A percentile compares a stretch with the other conserved stretches of the same genome.
Evolutionary conservation across 1,140 invertebrate genomes (phyloP).

Genomic region (Cotesia chilonis): DNA sequence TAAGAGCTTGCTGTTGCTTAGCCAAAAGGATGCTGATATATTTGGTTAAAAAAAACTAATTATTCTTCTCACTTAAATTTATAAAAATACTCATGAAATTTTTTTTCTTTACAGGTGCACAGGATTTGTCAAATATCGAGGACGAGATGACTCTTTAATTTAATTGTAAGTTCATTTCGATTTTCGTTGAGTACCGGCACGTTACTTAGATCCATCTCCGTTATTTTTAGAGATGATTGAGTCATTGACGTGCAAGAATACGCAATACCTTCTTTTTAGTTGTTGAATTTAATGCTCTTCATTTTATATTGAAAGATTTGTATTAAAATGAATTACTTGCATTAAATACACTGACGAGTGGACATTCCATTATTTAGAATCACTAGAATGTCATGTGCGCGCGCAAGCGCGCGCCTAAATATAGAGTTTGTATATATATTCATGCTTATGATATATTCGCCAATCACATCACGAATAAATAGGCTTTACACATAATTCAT

Average conservation of each 20-base stretch:
- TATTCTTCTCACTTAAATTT: neutral
- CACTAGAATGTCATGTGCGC: no score
- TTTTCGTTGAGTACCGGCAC: neutral
- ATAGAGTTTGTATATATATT: no score
- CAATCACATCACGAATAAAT: no score
- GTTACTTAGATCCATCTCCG: slow-evolving; percentile 9
- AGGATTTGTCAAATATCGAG: no score
- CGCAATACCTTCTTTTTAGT: slow-evolving; percentile 4
- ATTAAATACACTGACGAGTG: slow-evolving; percentile 3
- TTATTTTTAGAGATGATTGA: neutral
- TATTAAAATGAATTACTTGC: neutral
- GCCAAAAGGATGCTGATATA: slow-evolving; percentile 51
- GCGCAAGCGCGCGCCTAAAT: no score
- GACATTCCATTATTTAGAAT: neutral
- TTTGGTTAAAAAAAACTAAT: neutral
- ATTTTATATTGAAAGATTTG: neutral
- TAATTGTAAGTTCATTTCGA: neutral
- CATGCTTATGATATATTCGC: no score
- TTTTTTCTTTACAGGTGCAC: neutral
- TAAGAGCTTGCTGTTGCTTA: slow-evolving; percentile 46
- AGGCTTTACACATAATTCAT: no score
- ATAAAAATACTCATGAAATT: neutral
- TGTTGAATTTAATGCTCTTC: neutral
- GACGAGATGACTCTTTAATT: neutral
- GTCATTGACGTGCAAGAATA: slow-evolving; percentile 7